These are phyloP conservation scores for Parazoanthus atlanticus DNA, from an alignment of 92 coral and sea anemone genomes.

Conservation along the genomic window DNA sequence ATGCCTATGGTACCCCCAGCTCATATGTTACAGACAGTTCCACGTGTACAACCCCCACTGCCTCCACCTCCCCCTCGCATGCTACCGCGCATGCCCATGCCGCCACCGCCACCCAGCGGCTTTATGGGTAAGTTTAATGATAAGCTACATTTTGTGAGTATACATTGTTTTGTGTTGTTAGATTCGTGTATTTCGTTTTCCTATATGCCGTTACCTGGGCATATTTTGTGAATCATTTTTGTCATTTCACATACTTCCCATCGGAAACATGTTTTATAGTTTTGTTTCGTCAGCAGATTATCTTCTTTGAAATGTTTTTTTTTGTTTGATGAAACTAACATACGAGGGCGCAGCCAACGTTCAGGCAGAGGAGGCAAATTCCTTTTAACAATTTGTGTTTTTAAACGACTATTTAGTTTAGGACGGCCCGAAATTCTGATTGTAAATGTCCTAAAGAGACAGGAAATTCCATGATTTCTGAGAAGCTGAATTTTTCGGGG, in stretches of 20 bases:
- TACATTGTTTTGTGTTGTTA: not conserved
- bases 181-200: too few species aligned
- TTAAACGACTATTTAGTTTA: too few species aligned
- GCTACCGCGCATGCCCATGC: constrained; percentile 70
- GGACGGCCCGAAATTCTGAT: not conserved
- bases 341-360: not conserved
- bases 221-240: not conserved
- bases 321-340: too few species aligned
- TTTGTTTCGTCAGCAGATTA: not conserved
- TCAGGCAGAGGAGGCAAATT: not conserved
- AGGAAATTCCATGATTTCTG: too few species aligned
- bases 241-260: not conserved
- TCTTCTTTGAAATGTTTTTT: too few species aligned
- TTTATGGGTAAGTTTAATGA: constrained; percentile 73
- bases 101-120: constrained; percentile 82
- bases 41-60: constrained; percentile 49
- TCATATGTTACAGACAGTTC: constrained; percentile 58
- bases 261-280: not conserved
- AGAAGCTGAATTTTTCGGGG: too few species aligned
- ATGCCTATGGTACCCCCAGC: constrained; percentile 73
- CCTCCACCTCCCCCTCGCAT: constrained; percentile 82
- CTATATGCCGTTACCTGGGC: not conserved
- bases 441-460: not conserved
- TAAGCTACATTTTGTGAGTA: not conserved
- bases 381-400: not conserved